phyloP scores from a whole-genome alignment of 2,797 vertebrate species.

The Halcyon chelicuti region DNA sequence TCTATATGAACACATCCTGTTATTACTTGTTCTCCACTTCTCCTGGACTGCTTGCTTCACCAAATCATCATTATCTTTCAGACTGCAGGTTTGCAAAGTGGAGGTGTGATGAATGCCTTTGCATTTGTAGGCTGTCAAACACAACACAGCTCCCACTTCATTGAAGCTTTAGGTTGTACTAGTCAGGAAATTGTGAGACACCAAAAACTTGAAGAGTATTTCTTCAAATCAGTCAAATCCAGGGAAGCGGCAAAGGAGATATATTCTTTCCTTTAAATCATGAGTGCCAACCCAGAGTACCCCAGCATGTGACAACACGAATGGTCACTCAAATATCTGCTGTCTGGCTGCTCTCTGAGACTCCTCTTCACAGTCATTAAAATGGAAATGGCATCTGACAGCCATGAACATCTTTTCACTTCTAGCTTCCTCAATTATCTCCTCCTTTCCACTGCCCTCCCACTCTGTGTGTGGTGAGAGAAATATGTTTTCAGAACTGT shows the following conservation, averaged over 20 bases:
- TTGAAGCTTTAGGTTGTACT: background rate
- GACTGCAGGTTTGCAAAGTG: background rate
- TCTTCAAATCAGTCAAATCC: background rate
- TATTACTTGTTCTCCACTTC: background rate
- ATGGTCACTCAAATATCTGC: background rate
- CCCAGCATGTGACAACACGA: background rate
- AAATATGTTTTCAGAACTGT: conserved; percentile 44
- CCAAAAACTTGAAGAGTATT: background rate
- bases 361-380: background rate
- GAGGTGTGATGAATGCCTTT: background rate
- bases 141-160: background rate
- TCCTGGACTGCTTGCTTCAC: background rate
- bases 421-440: conserved; percentile 35
- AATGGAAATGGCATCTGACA: background rate
- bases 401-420: background rate
- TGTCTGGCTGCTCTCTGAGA: background rate
- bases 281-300: background rate
- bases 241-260: background rate
- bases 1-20: rapidly evolving
- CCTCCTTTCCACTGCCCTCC: background rate
- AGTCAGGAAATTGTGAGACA: background rate
- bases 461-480: background rate
- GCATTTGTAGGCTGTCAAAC: background rate
- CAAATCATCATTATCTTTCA: background rate
- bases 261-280: background rate